Evolutionary conservation across 2,888 invertebrate genomes (phyloP).

Genomic region (Acholoe squamosa): DNA sequence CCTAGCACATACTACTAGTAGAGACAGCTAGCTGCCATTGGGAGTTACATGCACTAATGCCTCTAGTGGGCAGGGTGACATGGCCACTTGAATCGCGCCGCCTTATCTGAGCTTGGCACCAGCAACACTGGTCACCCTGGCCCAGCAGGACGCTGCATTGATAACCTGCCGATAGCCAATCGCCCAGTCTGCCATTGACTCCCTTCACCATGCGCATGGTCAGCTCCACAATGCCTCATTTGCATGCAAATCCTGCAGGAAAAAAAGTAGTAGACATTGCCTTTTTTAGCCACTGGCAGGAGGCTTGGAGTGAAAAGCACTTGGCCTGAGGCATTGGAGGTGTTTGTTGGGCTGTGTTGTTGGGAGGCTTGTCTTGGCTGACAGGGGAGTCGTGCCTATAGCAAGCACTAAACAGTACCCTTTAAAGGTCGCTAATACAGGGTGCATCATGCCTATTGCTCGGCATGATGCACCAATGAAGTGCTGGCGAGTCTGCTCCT

Average conservation of each 20-base stretch:
- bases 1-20: no score
- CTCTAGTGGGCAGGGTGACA: conserved; percentile 41
- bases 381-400: not conserved
- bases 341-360: not conserved
- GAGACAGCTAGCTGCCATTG: not conserved
- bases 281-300: conserved; percentile 3
- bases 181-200: conserved; percentile 15
- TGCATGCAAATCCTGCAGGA: conserved; percentile 16
- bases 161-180: conserved; percentile 32
- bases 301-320: not conserved
- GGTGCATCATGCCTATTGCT: no score
- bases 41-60: conserved; percentile 31
- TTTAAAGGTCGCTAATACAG: no score
- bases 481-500: no score
- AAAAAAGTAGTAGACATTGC: conserved; percentile 10
- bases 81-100: conserved; percentile 45
- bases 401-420: not conserved
- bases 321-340: conserved; percentile 4
- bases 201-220: conserved; percentile 4
- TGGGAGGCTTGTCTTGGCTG: conserved; percentile 24
- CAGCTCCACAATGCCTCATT: conserved; percentile 49
- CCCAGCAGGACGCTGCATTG: not conserved
- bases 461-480: no score
- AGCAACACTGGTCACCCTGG: conserved; percentile 32
- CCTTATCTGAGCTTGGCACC: conserved; percentile 42